These are phyloP conservation scores for Chironomus striatipennis DNA, from an alignment of 1,140 invertebrate genomes.

Conservation along the genomic window DNA sequence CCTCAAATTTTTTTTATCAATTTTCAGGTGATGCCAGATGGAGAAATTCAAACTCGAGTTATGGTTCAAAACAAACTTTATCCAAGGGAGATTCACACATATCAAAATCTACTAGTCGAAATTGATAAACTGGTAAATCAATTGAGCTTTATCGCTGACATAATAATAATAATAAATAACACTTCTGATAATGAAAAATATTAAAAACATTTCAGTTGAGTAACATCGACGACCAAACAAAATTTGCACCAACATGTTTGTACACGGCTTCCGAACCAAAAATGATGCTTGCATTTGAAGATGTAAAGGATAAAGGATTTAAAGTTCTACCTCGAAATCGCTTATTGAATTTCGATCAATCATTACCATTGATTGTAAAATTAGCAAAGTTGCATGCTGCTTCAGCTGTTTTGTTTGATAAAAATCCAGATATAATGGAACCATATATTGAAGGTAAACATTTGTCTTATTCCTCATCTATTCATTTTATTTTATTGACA, in stretches of 20 bases:
- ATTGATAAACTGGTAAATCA: not conserved
- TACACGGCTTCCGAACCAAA: constrained; percentile 28
- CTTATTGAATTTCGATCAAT: constrained; percentile 36
- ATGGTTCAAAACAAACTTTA: not conserved
- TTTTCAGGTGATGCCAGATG: not conserved
- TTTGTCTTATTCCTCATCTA: too few relatives aligned
- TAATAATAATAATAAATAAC: not conserved
- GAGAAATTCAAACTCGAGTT: not conserved
- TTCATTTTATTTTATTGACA: too few relatives aligned
- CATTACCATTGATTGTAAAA: constrained; percentile 33
- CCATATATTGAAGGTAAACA: constrained; percentile 33
- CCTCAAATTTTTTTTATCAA: not conserved
- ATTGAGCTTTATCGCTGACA: not conserved
- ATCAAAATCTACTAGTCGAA: not conserved
- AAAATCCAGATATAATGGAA: constrained; percentile 32
- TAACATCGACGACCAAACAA: not conserved
- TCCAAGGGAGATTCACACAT: not conserved
- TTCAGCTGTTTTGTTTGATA: constrained; percentile 10
- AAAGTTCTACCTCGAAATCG: constrained; percentile 37
- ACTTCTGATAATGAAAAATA: not conserved
- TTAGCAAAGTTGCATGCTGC: constrained; percentile 27
- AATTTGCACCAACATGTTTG: not conserved
- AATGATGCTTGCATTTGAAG: constrained; percentile 36
- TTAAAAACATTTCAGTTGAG: not conserved
- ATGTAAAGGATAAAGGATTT: constrained; percentile 33